Evolutionary conservation across 2,113 vertebrate species (phyloP).

Genomic region (Axis porcinus): DNA sequence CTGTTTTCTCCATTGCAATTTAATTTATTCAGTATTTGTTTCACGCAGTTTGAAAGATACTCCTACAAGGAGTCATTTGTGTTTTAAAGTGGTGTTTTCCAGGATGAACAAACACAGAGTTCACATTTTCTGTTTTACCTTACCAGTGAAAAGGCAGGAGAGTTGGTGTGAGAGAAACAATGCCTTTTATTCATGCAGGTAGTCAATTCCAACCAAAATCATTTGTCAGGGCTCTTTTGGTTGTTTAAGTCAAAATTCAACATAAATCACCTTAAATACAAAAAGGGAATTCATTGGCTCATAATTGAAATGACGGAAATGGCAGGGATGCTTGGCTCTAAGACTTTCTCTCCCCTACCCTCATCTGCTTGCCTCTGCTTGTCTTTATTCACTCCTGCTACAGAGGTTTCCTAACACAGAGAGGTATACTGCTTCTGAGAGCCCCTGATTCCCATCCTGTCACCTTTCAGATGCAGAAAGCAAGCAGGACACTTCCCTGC

Average conservation of each 20-base stretch:
- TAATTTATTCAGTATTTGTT: conserved; percentile 26
- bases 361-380: conserved; percentile 44
- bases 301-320: conserved; percentile 36
- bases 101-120: background rate
- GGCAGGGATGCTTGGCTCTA: conserved; percentile 13
- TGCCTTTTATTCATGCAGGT: conserved; percentile 40
- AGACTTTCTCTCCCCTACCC: background rate
- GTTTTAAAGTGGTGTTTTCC: background rate
- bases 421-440: background rate
- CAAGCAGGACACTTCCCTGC: background rate
- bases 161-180: conserved; percentile 44
- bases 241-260: conserved; percentile 55
- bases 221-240: conserved; percentile 43
- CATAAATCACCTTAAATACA: conserved; percentile 46
- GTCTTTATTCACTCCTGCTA: background rate
- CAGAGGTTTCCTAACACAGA: background rate
- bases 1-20: background rate
- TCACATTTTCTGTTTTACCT: conserved; percentile 15
- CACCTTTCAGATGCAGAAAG: background rate
- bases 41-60: background rate
- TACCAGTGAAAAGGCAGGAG: background rate
- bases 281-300: conserved; percentile 54
- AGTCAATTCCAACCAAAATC: conserved; percentile 56
- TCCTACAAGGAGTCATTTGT: background rate
- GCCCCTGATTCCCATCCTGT: background rate